Base-by-base conservation (phyloP, 2,113 vertebrate genomes). In the Podiceps cristatus region DNA sequence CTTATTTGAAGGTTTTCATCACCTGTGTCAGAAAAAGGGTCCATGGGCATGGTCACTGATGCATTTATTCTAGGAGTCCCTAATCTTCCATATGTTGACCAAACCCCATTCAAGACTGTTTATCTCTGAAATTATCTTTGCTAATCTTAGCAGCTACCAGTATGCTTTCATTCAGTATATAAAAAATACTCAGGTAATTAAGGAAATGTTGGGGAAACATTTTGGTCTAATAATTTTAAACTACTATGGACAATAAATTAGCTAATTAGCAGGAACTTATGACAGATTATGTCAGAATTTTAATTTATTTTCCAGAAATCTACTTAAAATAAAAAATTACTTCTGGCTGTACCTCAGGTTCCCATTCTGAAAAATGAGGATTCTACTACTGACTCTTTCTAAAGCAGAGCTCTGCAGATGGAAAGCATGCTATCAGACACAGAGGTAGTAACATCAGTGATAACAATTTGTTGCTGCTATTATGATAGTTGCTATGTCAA, bases 61-160 rank as follows among this genome's bases (percentile, higher is more conserved):
- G 56, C 37, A 91, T 87, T 95, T 93, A 89, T 91, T 89, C 83
- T n/a, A 90, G 76, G 45, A 75, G 94, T 89, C 93, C n/a, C 80
- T 78, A 33, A 28, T 84, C 29, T 85, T 64, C 37, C 55, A 66
- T 37, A 85, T 72, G 19, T 53, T 72, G 40, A 88, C 20, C 35
- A 78, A 85, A 78, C 18, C 81, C 37, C 24, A 89, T 52, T 59
- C 52, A 74, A 85, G 69, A 91, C 14, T 29, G 13, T 63, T 96
- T 75, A 56, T 24, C 49, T 80, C 33, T 68, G 52, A 81, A 87
- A 87, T 68, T 20, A 49, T 37, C 40, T 56, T 78, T 82, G 29
- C 12, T 82, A 71, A 82, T 68, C 44, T 66, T 68, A 63, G 47
- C 4, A 18, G 44, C n/a, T 63, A 86, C 45, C 35, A 55, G n/a